Conservation (phyloP, 92 coral and sea anemone species). For the Zoanthus solanderi region DNA sequence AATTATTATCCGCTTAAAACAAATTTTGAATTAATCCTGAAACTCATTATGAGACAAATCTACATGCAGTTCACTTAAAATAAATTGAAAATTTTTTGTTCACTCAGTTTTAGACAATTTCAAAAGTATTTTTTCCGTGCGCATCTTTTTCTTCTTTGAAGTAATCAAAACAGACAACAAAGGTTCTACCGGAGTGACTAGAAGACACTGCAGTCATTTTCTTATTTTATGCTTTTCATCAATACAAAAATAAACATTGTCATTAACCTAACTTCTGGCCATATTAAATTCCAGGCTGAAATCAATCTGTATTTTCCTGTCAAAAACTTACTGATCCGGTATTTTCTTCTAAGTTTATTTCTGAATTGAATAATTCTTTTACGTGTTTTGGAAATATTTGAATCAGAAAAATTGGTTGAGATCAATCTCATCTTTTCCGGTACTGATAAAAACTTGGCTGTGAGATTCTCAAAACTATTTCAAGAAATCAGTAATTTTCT, state of each 20-base stretch:
- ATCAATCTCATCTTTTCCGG: conserved; percentile 10
- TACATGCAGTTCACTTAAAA: not conserved
- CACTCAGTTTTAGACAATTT: not conserved
- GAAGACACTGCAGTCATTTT: too few relatives aligned
- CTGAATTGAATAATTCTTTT: too few relatives aligned
- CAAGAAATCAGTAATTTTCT: not conserved
- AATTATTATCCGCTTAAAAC: not conserved
- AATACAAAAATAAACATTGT: too few relatives aligned
- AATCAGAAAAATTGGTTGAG: not conserved
- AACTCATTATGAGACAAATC: not conserved
- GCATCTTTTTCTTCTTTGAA: not conserved
- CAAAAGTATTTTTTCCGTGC: not conserved
- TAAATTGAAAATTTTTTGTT: not conserved
- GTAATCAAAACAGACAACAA: not conserved
- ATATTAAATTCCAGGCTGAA: too few relatives aligned
- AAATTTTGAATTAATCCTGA: not conserved
- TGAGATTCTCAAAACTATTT: not conserved
- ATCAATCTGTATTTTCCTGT: too few relatives aligned
- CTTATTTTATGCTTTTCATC: too few relatives aligned
- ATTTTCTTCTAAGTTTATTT: too few relatives aligned
- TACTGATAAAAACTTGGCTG: not conserved
- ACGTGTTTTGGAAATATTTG: not conserved
- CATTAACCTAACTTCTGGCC: too few relatives aligned
- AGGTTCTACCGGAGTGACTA: not conserved
- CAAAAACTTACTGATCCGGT: too few relatives aligned